Percentiles rank a stretch among this genome's conserved stretches.
phyloP scores from a whole-genome alignment of 1,140 invertebrate species.

The Rhopalosiphum padi region DNA sequence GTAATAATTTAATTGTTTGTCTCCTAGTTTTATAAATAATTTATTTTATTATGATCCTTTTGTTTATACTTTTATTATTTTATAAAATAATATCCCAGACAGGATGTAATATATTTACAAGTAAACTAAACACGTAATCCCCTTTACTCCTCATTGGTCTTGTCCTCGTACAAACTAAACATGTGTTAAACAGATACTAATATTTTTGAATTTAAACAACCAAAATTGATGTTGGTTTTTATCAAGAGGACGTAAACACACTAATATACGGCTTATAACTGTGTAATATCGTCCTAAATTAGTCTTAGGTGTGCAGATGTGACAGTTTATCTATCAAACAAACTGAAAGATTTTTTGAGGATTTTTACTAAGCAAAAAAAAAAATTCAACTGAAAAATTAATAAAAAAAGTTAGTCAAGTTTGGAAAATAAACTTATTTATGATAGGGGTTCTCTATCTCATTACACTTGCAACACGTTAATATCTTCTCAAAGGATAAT shows the following conservation, averaged over 20 bases:
- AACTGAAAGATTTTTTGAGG: neutral
- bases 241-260: neutral
- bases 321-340: neutral
- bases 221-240: neutral
- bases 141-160: neutral
- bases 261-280: neutral
- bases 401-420: too few species aligned
- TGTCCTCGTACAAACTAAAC: neutral
- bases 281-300: neutral
- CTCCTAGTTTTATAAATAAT: neutral
- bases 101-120: constrained; percentile 26
- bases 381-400: too few species aligned
- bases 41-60: neutral
- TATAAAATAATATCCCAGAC: neutral
- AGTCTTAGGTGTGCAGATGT: neutral
- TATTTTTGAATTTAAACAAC: constrained; percentile 13
- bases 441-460: too few species aligned
- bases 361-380: too few species aligned
- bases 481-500: too few species aligned
- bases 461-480: too few species aligned
- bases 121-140: neutral
- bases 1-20: neutral
- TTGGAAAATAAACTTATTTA: too few species aligned
- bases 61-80: neutral
- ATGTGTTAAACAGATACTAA: constrained; percentile 29